Conservation (phyloP, 1,140 invertebrate genomes). For the Venustaconcha ellipsiformis region DNA sequence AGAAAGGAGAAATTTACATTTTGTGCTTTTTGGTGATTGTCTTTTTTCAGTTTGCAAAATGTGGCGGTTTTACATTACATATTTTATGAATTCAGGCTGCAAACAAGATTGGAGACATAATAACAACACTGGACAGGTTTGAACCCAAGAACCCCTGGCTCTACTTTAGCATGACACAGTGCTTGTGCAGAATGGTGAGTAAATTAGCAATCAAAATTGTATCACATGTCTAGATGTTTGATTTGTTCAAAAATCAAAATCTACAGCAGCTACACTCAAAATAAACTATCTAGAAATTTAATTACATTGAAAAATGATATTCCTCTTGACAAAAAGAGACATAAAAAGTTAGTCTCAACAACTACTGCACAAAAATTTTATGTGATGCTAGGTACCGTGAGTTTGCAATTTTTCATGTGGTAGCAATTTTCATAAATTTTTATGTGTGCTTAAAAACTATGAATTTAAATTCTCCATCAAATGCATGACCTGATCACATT, state of each 20-base stretch:
- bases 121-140: conserved; percentile 76
- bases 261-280: no score
- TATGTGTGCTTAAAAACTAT: no score
- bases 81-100: conserved; percentile 68
- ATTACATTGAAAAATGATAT: no score
- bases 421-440: no score
- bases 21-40: no score
- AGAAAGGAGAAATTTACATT: no score
- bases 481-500: no score
- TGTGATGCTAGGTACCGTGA: no score
- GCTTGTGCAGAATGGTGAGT: conserved; percentile 80
- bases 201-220: not conserved
- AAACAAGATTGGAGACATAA: conserved; percentile 77
- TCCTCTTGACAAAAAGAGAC: not conserved
- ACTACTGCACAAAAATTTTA: not conserved
- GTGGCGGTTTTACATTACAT: not conserved
- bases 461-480: no score
- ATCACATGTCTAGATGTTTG: not conserved
- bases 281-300: no score
- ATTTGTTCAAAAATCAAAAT: not conserved
- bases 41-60: no score
- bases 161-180: conserved; percentile 78
- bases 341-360: not conserved
- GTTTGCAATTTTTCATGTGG: no score
- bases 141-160: conserved; percentile 83